These are phyloP conservation scores for Mastigias papua DNA, from an alignment of 30 jellyfish, hydroid and myxozoan species.

Conservation along the genomic window DNA sequence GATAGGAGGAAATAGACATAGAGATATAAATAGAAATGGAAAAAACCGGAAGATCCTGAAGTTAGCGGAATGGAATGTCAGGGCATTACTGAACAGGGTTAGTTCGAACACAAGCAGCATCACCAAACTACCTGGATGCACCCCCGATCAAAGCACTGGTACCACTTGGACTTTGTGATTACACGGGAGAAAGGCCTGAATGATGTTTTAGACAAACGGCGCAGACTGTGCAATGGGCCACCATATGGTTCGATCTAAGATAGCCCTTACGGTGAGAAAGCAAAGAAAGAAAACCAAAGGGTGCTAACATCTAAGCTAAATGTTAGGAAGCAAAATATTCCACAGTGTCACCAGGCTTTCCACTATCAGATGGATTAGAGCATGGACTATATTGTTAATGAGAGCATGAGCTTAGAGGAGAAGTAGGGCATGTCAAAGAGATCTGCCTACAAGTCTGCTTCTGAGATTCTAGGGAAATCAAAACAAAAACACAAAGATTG, in stretches of 20 bases:
- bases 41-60: background rate
- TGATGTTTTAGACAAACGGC: constrained; percentile 36
- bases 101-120: constrained; percentile 1
- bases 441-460: constrained; percentile 9
- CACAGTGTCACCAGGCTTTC: background rate
- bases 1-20: background rate
- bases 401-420: constrained; percentile 5
- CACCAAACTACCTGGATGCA: constrained; percentile 65
- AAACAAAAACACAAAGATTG: constrained; percentile 34
- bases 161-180: constrained; percentile 32
- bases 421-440: constrained; percentile 7
- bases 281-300: background rate
- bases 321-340: background rate
- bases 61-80: constrained; percentile 42
- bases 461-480: constrained; percentile 23
- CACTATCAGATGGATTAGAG: background rate
- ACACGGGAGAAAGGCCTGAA: constrained; percentile 16
- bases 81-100: constrained; percentile 31
- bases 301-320: constrained; percentile 15
- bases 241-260: background rate
- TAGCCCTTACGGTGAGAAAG: background rate
- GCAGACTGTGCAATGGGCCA: constrained; percentile 8
- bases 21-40: background rate
- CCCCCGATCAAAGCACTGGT: constrained; percentile 67
- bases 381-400: background rate